Base-by-base conservation (phyloP, 1,140 invertebrate species). In the Leptinotarsa texana region DNA sequence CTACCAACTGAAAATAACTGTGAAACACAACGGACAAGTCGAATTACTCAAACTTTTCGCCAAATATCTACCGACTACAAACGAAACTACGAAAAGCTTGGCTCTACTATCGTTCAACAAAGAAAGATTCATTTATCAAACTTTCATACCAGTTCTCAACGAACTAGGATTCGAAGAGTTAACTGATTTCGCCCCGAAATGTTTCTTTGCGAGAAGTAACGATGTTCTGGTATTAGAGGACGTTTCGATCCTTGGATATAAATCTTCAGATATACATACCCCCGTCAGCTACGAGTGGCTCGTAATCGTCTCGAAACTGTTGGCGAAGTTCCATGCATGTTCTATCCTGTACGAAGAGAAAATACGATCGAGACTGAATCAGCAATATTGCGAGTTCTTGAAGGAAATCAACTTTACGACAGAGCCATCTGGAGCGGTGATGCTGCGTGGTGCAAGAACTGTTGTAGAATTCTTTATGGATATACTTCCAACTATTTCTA, bases 351-450 rank as follows among this genome's bases (percentile, higher is more conserved):
- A 76, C 3, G 81, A 82, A 74, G 78, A 82, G 62, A 69, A 70
- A 22, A 67, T 83, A 15, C 77, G 80, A 3, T 72, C 73, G 8
- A 24, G 18, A n/a, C 21, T 79, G 21, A n/a, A 63, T 42, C 76
- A 77, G 17, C 15, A 63, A 6, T 79, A 75, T 79, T 49, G 70
- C 82, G 22, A 81, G 82, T 42, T 81, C 87, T 27, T 83, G 83
- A 21, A 75, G 68, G 77, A 78, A 22, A 51, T 49, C 17, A 13
- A 4, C 15, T 33, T 66, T 5, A 66, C 21, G n/a, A 22, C n/a
- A 24, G 63, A 66, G 5, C 6, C n/a, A 21, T 22, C 63, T 11
- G 63, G 63, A 4, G 8, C 22, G 13, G 18, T 24, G 24, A 15
- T 66, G 13, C 5, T 18, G 27, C 63, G 22, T 13, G 24, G 63